Percentiles rank a stretch among this genome's conserved stretches.
Evolutionary conservation across 2,888 invertebrate genomes (phyloP).

Genomic region (Cordilura impudica): DNA sequence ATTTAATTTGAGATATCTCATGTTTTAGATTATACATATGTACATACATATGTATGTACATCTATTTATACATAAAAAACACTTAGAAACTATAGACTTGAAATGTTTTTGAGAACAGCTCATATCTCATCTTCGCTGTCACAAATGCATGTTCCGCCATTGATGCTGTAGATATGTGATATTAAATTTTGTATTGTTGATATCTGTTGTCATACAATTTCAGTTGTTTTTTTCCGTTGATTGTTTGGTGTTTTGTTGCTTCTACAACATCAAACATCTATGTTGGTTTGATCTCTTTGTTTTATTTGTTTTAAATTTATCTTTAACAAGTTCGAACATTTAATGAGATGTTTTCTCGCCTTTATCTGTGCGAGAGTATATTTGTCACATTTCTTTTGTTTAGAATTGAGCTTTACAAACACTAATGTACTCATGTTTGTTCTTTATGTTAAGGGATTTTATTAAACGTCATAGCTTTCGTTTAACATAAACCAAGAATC

Average conservation of each 20-base stretch:
- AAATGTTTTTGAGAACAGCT: too few relatives aligned
- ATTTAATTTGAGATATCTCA: too few relatives aligned
- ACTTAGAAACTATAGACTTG: too few relatives aligned
- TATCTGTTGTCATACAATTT: background rate
- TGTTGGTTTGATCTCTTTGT: slow-evolving; percentile 11
- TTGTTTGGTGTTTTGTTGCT: background rate
- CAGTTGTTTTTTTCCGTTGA: background rate
- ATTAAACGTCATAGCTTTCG: background rate
- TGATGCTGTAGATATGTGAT: background rate
- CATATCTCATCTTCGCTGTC: too few relatives aligned
- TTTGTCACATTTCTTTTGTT: background rate
- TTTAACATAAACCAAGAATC: too few relatives aligned
- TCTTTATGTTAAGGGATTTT: background rate
- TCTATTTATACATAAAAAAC: too few relatives aligned
- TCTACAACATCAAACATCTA: slow-evolving; percentile 47
- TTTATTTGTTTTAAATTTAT: background rate
- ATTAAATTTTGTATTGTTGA: background rate
- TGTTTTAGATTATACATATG: too few relatives aligned
- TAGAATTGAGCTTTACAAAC: slow-evolving; percentile 5
- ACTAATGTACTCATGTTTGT: background rate
- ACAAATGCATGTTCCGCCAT: too few relatives aligned
- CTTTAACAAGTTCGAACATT: slow-evolving; percentile 19
- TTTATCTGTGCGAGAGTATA: background rate
- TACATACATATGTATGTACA: too few relatives aligned
- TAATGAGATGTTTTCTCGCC: background rate